Conservation (phyloP, 1,140 invertebrate genomes). For the Ceratina japonica region DNA sequence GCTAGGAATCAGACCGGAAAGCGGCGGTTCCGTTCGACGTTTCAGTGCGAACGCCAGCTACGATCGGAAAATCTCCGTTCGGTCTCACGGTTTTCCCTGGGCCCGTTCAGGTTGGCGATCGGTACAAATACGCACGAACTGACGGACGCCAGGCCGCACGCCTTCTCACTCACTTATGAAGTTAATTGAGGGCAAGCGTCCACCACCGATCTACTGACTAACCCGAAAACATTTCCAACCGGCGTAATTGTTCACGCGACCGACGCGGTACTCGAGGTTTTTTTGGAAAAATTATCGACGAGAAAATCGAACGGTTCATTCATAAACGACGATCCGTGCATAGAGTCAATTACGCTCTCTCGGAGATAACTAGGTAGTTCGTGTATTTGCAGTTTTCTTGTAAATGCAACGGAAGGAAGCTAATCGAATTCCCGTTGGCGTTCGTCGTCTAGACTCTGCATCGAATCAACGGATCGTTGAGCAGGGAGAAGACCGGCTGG, state of each 20-base stretch:
- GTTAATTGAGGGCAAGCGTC: constrained; percentile 80
- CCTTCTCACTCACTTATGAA: constrained; percentile 80
- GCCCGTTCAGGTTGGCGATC: neutral
- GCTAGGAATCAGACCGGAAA: constrained; percentile 40
- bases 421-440: neutral
- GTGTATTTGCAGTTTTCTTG: too few relatives aligned
- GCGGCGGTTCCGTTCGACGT: neutral
- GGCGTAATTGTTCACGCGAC: constrained; percentile 1
- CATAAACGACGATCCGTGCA: too few relatives aligned
- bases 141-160: constrained; percentile 74
- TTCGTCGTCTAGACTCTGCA: neutral
- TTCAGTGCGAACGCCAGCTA: neutral
- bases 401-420: too few relatives aligned
- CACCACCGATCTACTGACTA: constrained; percentile 75
- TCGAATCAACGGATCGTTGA: constrained; percentile 68
- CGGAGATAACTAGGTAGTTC: too few relatives aligned
- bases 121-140: constrained; percentile 59
- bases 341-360: too few relatives aligned
- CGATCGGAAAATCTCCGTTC: neutral
- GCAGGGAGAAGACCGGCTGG: constrained; percentile 38
- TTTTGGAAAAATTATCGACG: too few relatives aligned
- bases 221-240: constrained; percentile 72
- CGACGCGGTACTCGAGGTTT: too few relatives aligned
- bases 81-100: neutral
- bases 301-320: too few relatives aligned